Evolutionary conservation across 2,888 invertebrate genomes (phyloP).

Genomic region (Sesamia inferens): DNA sequence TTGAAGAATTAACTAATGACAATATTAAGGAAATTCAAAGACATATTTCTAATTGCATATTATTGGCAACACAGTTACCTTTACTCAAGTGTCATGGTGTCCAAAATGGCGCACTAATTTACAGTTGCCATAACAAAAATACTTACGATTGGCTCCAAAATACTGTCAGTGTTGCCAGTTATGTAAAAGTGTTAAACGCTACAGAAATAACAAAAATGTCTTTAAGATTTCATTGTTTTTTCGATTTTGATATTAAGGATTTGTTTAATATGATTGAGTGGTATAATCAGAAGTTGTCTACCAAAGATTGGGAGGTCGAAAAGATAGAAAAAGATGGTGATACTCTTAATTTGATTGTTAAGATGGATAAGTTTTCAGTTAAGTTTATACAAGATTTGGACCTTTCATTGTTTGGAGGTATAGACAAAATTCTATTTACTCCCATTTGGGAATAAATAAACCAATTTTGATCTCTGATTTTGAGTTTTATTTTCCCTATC

Average conservation of each 20-base stretch:
- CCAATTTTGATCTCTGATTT: background rate
- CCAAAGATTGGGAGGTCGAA: conserved; percentile 70
- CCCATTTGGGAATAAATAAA: conserved; percentile 57
- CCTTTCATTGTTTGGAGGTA: conserved; percentile 72
- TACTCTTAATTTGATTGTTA: conserved; percentile 59
- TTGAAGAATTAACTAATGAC: conserved; percentile 44
- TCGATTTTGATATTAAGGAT: conserved; percentile 59
- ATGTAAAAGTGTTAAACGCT: conserved; percentile 48
- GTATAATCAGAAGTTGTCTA: conserved; percentile 71
- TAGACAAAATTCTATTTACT: conserved; percentile 74
- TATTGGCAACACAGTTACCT: conserved; percentile 65
- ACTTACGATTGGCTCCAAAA: conserved; percentile 66
- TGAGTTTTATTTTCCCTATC: background rate
- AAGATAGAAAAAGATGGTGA: conserved; percentile 49
- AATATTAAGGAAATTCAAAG: conserved; percentile 43
- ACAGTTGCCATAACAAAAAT: conserved; percentile 73
- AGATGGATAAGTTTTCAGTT: conserved; percentile 71
- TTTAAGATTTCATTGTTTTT: conserved; percentile 65
- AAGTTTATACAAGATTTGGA: conserved; percentile 67
- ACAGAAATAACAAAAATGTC: conserved; percentile 61
- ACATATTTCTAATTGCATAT: conserved; percentile 63
- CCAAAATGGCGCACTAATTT: conserved; percentile 72
- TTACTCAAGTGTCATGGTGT: conserved; percentile 76
- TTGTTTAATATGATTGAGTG: conserved; percentile 70
- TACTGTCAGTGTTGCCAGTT: conserved; percentile 48